Percentiles rank a stretch among this genome's conserved stretches.
Conservation (phyloP, 2,113 vertebrate species). For the Spea bombifrons region DNA sequence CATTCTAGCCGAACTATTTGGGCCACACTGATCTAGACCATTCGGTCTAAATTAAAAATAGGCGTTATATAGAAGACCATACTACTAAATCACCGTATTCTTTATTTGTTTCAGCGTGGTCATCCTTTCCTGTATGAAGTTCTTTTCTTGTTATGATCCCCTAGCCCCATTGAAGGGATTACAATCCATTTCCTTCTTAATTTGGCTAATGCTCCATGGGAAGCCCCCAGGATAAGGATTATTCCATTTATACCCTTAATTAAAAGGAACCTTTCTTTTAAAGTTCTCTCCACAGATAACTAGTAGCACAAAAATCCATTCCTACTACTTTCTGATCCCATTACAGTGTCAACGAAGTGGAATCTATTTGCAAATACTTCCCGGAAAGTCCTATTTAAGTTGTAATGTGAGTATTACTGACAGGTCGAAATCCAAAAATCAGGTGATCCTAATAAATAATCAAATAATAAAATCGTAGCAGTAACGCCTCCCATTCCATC, state of each 20-base stretch:
- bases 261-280: conserved; percentile 64
- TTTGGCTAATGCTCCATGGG: conserved; percentile 68
- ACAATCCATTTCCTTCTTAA: conserved; percentile 77
- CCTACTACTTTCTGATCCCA: conserved; percentile 46
- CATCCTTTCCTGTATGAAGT: conserved; percentile 57
- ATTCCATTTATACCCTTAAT: conserved; percentile 74
- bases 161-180: conserved; percentile 73
- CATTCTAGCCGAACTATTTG: too few relatives aligned
- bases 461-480: too few relatives aligned
- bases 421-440: neutral
- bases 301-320: conserved; percentile 50
- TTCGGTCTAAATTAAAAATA: too few relatives aligned
- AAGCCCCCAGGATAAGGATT: conserved; percentile 72
- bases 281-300: conserved; percentile 60
- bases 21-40: too few relatives aligned
- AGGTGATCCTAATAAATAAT: too few relatives aligned
- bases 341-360: conserved; percentile 52
- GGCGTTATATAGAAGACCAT: too few relatives aligned
- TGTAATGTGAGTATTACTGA: neutral
- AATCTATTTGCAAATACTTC: conserved; percentile 19
- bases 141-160: conserved; percentile 59
- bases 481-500: too few relatives aligned
- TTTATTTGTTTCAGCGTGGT: neutral
- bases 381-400: neutral
- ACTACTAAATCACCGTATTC: too few relatives aligned